Conservation (phyloP, 1,140 invertebrate species). For the Lepidurus arcticus region DNA sequence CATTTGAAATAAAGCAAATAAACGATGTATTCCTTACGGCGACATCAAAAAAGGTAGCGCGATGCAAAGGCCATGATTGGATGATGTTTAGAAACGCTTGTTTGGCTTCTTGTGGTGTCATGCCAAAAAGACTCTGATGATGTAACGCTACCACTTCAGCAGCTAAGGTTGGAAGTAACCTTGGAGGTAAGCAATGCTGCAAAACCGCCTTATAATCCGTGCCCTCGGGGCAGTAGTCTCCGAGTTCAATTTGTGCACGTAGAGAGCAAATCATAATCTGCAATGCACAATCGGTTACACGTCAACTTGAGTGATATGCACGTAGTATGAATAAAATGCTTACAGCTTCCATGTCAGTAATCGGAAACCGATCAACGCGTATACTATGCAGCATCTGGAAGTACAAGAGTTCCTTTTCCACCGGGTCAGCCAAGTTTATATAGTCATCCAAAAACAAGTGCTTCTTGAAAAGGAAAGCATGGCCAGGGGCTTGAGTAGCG, state of each 20-base stretch:
- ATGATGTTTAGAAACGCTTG: conserved; percentile 90
- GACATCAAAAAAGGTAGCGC: conserved; percentile 90
- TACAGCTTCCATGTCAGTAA: conserved; percentile 87
- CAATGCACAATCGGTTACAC: conserved; percentile 24
- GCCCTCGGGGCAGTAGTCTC: conserved; percentile 62
- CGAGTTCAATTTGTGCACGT: conserved; percentile 85
- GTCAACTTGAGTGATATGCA: conserved; percentile 23
- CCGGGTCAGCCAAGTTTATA: conserved; percentile 74
- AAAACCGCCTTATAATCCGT: conserved; percentile 68
- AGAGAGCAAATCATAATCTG: conserved; percentile 89
- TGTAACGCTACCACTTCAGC: conserved; percentile 75
- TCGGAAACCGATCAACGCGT: conserved; percentile 80
- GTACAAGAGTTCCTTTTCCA: conserved; percentile 93
- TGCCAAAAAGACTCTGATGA: conserved; percentile 78
- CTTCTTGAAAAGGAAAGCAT: conserved; percentile 76
- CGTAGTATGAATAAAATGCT: conserved; percentile 43
- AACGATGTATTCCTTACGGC: conserved; percentile 55
- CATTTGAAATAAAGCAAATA: not conserved
- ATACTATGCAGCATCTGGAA: conserved; percentile 88
- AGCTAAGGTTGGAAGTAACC: conserved; percentile 64
- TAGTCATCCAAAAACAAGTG: conserved; percentile 82
- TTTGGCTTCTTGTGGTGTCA: conserved; percentile 77
- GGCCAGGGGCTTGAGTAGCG: conserved; percentile 49
- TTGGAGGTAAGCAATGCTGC: conserved; percentile 71
- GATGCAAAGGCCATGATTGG: conserved; percentile 84